A percentile compares a stretch with the other conserved stretches of the same genome.
Conservation (phyloP, 2,113 vertebrate genomes). For the Anser brachyrhynchus region DNA sequence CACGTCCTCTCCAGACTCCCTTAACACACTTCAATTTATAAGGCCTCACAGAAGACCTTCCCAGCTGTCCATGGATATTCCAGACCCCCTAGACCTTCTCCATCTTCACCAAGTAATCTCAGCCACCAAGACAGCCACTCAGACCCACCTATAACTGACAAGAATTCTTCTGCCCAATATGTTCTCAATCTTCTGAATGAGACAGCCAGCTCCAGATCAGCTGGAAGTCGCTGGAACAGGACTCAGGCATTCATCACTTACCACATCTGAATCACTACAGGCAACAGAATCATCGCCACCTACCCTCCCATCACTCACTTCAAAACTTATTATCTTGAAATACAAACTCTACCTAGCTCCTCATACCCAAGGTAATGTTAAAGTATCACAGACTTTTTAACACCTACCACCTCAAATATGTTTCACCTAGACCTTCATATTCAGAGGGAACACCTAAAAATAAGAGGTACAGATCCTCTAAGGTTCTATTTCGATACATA, state of each 20-base stretch:
- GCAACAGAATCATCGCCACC: not conserved
- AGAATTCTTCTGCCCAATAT: not conserved
- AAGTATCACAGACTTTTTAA: not conserved
- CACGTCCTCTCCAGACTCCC: not conserved
- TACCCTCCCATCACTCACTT: not conserved
- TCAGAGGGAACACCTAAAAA: not conserved
- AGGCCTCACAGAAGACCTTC: too few species aligned
- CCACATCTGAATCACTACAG: not conserved
- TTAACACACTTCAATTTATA: not conserved
- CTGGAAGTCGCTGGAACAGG: not conserved
- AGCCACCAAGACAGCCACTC: not conserved
- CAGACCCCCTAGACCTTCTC: not conserved
- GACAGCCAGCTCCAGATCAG: not conserved
- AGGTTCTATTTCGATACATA: not conserved
- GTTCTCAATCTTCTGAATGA: not conserved
- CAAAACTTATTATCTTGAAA: not conserved
- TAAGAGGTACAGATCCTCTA: not conserved
- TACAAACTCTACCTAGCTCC: not conserved
- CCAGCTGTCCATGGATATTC: not conserved
- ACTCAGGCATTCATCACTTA: not conserved
- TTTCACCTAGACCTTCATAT: not conserved
- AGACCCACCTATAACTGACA: not conserved
- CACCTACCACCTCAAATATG: not conserved
- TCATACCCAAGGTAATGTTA: not conserved
- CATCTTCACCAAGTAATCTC: not conserved